phyloP scores from a whole-genome alignment of 1,140 invertebrate species.

The Adoxophyes honmai region DNA sequence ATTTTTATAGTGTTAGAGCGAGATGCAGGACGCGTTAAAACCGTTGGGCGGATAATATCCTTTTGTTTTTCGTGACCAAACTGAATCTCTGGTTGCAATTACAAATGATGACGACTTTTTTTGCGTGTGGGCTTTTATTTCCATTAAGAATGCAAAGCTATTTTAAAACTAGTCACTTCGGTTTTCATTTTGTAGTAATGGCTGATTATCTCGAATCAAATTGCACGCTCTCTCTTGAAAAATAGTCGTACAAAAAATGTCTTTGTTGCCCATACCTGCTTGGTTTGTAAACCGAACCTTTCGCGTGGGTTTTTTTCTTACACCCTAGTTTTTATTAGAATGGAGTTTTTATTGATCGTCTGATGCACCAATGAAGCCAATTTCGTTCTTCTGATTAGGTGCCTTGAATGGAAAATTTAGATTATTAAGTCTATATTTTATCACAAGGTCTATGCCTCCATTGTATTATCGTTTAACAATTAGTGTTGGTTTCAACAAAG shows the following conservation, averaged over 20 bases:
- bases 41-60: conserved; percentile 49
- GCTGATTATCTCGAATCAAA: conserved; percentile 10
- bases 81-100: neutral
- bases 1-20: conserved; percentile 65
- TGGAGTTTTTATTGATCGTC: neutral
- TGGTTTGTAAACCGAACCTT: conserved; percentile 8
- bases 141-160: neutral
- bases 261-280: conserved; percentile 14
- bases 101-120: neutral
- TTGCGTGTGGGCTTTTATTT: neutral
- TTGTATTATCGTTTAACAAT: neutral
- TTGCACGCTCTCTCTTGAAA: conserved; percentile 14
- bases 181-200: conserved; percentile 6
- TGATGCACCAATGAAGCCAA: neutral
- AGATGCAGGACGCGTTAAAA: conserved; percentile 51
- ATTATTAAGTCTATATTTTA: neutral
- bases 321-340: neutral
- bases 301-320: conserved; percentile 8
- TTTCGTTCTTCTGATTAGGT: neutral
- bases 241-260: conserved; percentile 7
- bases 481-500: neutral
- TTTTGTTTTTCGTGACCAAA: conserved; percentile 31
- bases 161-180: neutral
- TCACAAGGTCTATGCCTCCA: neutral
- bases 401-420: too few species aligned